Base-by-base conservation (phyloP, 2,888 invertebrate genomes). In the Drosophila lutescens region DNA sequence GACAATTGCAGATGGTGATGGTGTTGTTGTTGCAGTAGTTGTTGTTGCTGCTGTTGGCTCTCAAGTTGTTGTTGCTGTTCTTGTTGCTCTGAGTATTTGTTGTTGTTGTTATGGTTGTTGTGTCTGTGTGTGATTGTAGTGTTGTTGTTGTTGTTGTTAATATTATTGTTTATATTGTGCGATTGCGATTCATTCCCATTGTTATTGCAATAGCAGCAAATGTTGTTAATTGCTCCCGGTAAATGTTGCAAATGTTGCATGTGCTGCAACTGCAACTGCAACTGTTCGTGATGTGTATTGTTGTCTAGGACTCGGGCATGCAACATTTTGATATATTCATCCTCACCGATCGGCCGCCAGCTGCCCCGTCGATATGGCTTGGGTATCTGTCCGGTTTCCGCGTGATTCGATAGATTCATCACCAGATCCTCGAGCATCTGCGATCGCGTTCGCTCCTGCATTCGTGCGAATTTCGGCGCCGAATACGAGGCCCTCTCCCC, bases 341-440 rank as follows among this genome's bases (percentile, higher is more conserved):
- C 90, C 92, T 92, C 91, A 77, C 94, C 98, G 77, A 98, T 98
- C 13, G 98, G 98, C 87, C 98, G 94, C 98, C 98, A 98, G 8
- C 98, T 98, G 94, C 96, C 96, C 93, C 95, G 94, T 92, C 97
- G 94, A 91, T 98, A 98, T 26, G 98, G 98, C 93, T 98, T 98
- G 10, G 98, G 98, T 92, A 98, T 98, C 93, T 98, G 97, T 69
- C 98, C 98, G 46, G 98, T 98, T 93, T 98, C 98, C 0, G 97
- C 97, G 90, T 98, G 98, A 92, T 98, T 98, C 80, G 97, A 97
- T 81, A 98, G 93, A 93, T 98, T 98, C 77, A 97, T 97, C 9
- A 98, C 98, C 70, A 98, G 96, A 90, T 98, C 98, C 92, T 98
- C 98, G 38, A 98, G 93, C 98, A 98, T 98, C 92, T 98, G 98